Conservation (phyloP, 1,140 invertebrate species). For the Pseudachorutes palmiensis region DNA sequence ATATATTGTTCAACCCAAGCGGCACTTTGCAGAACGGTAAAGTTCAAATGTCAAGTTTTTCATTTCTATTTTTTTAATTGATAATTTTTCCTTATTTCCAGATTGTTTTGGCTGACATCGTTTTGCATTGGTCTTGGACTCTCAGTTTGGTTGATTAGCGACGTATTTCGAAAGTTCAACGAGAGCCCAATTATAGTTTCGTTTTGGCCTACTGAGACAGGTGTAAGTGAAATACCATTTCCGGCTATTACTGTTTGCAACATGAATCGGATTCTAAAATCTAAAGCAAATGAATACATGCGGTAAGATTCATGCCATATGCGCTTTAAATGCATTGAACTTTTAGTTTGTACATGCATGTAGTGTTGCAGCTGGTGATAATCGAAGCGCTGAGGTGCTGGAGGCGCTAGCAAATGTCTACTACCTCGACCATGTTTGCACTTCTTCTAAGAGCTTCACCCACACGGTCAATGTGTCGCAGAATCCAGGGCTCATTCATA, state of each 20-base stretch:
- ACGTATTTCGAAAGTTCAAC: slow-evolving; percentile 29
- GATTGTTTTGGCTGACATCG: slow-evolving; percentile 48
- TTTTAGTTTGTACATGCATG: background rate
- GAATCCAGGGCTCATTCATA: background rate
- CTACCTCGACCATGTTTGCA: slow-evolving; percentile 34
- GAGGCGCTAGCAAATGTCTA: slow-evolving; percentile 15
- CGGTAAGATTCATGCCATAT: background rate
- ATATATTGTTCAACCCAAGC: slow-evolving; percentile 8
- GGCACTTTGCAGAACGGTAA: background rate
- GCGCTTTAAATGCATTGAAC: too few species aligned
- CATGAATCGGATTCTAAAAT: slow-evolving; percentile 32
- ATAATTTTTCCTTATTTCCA: slow-evolving; percentile 25
- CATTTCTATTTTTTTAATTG: background rate
- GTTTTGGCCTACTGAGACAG: slow-evolving; percentile 23
- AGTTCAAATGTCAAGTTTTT: background rate
- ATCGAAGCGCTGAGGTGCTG: background rate
- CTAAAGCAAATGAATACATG: slow-evolving; percentile 6
- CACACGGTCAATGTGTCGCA: slow-evolving; percentile 26
- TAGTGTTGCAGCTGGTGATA: background rate
- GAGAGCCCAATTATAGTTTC: slow-evolving; percentile 33
- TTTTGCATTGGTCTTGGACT: slow-evolving; percentile 46
- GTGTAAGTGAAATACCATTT: slow-evolving; percentile 34
- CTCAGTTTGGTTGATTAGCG: slow-evolving; percentile 46
- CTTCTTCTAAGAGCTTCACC: slow-evolving; percentile 29
- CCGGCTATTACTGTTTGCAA: slow-evolving; percentile 38